Conservation (phyloP, 2,113 vertebrate species). For the Neogale vison region DNA sequence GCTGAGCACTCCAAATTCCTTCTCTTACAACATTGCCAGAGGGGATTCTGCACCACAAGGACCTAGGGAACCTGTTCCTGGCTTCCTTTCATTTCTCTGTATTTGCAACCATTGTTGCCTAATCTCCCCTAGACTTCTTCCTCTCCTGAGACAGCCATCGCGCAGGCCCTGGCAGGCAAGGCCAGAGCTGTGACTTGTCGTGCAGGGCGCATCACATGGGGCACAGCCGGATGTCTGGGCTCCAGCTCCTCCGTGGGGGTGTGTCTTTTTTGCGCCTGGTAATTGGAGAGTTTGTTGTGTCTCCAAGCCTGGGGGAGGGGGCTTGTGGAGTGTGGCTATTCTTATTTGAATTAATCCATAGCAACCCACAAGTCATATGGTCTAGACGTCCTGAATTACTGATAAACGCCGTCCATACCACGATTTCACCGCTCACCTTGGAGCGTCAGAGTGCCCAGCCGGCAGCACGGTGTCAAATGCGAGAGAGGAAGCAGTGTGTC, state of each 20-base stretch:
- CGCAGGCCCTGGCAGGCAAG: background rate
- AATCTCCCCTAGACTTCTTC: background rate
- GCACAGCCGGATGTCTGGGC: background rate
- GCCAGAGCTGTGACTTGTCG: fast-evolving
- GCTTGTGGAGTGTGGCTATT: background rate
- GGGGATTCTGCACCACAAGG: background rate
- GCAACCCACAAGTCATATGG: conserved; percentile 48
- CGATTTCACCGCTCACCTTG: background rate
- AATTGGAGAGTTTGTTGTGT: background rate
- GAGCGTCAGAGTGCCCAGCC: background rate
- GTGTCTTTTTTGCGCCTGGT: background rate
- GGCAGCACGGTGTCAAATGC: background rate
- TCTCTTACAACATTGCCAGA: background rate
- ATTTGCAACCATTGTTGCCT: background rate
- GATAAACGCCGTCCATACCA: background rate
- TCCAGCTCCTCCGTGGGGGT: background rate
- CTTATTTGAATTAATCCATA: conserved; percentile 54
- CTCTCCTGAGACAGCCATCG: background rate
- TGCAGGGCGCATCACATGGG: background rate
- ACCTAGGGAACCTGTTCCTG: background rate
- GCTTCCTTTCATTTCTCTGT: background rate
- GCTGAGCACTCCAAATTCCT: background rate
- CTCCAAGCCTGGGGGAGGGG: background rate
- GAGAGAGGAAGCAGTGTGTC: background rate
- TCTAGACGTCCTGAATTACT: background rate